Base-by-base conservation (phyloP, 2,888 invertebrate species). In the Ormia ochracea region DNA sequence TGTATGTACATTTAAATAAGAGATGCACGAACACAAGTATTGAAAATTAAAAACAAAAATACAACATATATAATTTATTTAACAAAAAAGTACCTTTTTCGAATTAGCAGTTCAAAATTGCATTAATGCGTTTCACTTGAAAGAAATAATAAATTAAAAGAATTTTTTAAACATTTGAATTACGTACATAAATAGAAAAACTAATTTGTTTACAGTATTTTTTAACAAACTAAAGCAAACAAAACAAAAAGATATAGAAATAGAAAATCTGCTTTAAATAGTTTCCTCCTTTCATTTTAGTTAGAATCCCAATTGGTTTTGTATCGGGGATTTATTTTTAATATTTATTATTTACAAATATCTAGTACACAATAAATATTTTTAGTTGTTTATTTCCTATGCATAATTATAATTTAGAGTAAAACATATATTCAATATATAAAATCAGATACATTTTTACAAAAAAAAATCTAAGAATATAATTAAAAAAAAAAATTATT, bases 81-180 rank as follows among this genome's bases (percentile, higher is more conserved):
- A 33, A 52, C 3, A 82, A 84, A 84, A 82, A 84, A 85, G 89
- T 89, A 89, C 89, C 89, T 89, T 87, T 88, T 79, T 81, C 84
- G 86, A 87, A 88, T 86, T 86, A 85, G 88, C 88, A 88, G 88
- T 88, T 89, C 87, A 87, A 88, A 88, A 88, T 88, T 89, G 86
- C 86, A 83, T 84, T 82, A 73, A 74, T 70, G 79, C 74, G 79
- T 79, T 79, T 79, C 79, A 79, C 75, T 58, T 79, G 36, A 56
- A 48, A 78, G 28, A 69, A 63, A 58, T 65, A 48, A 48, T 33
- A 33, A 1, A 48, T 38, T 45, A 56, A 74, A 74, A 21, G 4
- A 43, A 73, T 45, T 50, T 23, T 36, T 41, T 48, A 72, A 41
- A 74, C n/a, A 36, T 59, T 59, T 50, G 19, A 70, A 58, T 50